A percentile compares a stretch with the other conserved stretches of the same genome.
These are phyloP conservation scores for Lagria hirta DNA, from an alignment of 2,888 invertebrate genomes.

Conservation along the genomic window DNA sequence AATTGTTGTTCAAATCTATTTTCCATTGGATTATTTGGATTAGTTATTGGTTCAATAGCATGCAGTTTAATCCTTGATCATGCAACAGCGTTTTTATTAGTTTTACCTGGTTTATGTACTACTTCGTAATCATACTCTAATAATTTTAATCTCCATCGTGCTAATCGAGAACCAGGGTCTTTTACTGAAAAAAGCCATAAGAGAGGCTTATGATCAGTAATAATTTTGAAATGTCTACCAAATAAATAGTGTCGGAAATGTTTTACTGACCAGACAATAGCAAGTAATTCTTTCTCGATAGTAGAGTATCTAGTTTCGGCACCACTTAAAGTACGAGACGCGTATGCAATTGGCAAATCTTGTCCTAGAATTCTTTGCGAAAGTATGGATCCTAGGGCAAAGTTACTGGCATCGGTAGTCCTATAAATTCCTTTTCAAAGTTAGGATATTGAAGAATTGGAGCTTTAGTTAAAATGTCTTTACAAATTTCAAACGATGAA, in stretches of 20 bases:
- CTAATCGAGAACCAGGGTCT: slow-evolving; percentile 4
- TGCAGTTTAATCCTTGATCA: no score
- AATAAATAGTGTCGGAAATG: slow-evolving; percentile 10
- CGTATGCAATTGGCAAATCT: slow-evolving; percentile 6
- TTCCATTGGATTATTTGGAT: no score
- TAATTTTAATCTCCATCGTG: slow-evolving; percentile 3
- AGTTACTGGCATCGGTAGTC: slow-evolving; percentile 39
- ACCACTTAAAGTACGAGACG: not conserved
- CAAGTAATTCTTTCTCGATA: slow-evolving; percentile 9
- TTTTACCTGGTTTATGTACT: not conserved
- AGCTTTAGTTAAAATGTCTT: slow-evolving; percentile 21
- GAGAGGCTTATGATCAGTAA: slow-evolving; percentile 9
- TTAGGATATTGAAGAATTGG: slow-evolving; percentile 40
- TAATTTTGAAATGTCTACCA: slow-evolving; percentile 9
- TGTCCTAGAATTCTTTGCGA: slow-evolving; percentile 30
- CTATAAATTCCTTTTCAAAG: slow-evolving; percentile 36
- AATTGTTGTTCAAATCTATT: no score
- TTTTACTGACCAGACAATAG: slow-evolving; percentile 7
- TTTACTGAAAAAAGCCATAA: slow-evolving; percentile 7
- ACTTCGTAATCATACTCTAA: slow-evolving; percentile 10
- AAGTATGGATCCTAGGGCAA: slow-evolving; percentile 36
- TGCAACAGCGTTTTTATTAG: slow-evolving; percentile 6
- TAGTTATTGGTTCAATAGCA: no score
- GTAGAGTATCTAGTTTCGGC: slow-evolving; percentile 8
- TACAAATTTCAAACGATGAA: slow-evolving; percentile 31